Evolutionary conservation across 2,113 vertebrate species (phyloP), one percentile per base, ranked within the genome.

Genomic region (Sclerurus mexicanus): DNA sequence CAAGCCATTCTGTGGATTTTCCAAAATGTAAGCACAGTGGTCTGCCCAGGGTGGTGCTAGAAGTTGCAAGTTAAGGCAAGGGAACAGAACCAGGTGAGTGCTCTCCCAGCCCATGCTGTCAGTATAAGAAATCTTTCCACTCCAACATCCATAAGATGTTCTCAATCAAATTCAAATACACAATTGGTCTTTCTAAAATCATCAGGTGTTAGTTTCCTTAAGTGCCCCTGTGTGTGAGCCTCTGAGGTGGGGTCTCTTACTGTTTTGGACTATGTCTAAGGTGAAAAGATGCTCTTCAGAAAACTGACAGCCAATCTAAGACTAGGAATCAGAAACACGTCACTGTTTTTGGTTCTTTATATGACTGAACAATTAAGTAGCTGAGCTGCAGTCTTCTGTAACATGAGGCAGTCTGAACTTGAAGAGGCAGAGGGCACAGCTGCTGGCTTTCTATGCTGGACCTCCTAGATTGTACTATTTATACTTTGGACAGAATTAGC

Each of bases 91-190:
- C 0, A 1, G 22, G 25, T 50, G 31, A 90, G 31, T 0, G 3
- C 30, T 49, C 27, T 83, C 55, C 13, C 27, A 64, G 30, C 16
- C 50, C 3, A 0, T 62, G 59, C 37, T 31, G 24, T 55, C 31
- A 44, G 6, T 25, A 8, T 52, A 27, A 67, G 66, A 80, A 93
- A 40, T 42, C 39, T 33, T 79, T 82, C 62, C 30, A 16, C 28
- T 59, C 23, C 62, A 86, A 27, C 0, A 0, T 47, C 27, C 9
- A 12, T 12, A 31, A 14, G 30, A 20, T 53, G 40, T 50, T 85
- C 62, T 85, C 8, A 11, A 35, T 58, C 55, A 50, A 56, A 50
- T 1, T 11, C 14, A 37, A 82, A 59, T 16, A 11, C 4, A 20
- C 3, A 31, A 31, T 37, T 84, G 40, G 14, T 49, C 20, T 69